Base-by-base conservation (phyloP, 1,140 invertebrate genomes). In the Magallana gigas region DNA sequence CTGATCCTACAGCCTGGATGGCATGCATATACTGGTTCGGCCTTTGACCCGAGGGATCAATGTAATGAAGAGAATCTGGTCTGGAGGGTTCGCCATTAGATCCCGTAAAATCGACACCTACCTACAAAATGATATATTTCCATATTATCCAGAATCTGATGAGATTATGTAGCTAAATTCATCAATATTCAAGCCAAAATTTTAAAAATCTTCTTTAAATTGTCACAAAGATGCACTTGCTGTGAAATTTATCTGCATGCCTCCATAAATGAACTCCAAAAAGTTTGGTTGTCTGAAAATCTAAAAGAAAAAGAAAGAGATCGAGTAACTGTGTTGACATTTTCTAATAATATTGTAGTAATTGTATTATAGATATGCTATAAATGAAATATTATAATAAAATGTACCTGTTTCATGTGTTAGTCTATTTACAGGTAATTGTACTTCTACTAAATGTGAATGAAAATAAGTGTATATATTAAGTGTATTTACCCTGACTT, bases 41-140 rank as follows among this genome's bases (percentile, higher is more conserved):
- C n/a, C 18, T 14, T 64, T 57, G 16, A 57, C 14, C 48, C 12
- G n/a, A 16, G 56, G 88, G 85, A 89, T 95, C 93, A n/a, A 93
- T 92, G 87, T 92, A 93, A 81, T 92, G 96, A 8, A 96, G 94
- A 8, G 96, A 96, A 12, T 93, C 88, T 1, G 95, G 93, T 36
- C 94, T 91, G n/a, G 92, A 89, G 12, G 96, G 96, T 89, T 96
- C 94, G 18, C 96, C 96, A 95, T 97, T 97, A n/a, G 96, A 97
- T 57, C 95, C 96, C 14, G 96, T 97, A 92, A 97, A 97, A 92
- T 97, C 96, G 88, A 97, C 96, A 29, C 96, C 96, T 64, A 93
- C 90, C 92, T 93, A 88, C 36, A 84, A 92, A 88, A 87, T 88
- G 36, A 7, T 7, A 83, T 12, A 76, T 12, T 12, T 4, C 68